Conservation (phyloP, 2,888 invertebrate genomes). For the Leptopterna dolabrata region DNA sequence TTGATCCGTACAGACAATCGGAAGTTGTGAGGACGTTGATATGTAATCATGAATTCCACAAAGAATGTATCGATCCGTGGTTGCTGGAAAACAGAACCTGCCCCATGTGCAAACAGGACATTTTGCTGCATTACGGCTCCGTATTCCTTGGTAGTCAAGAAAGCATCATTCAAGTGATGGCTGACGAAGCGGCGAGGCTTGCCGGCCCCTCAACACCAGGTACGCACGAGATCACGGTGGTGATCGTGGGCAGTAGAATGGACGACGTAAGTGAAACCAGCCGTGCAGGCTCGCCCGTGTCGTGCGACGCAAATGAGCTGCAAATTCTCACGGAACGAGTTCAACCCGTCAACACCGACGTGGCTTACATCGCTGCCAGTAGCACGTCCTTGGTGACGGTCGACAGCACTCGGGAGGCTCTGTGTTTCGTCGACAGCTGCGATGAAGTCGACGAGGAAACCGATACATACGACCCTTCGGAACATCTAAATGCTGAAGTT, state of each 20-base stretch:
- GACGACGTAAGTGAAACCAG: slow-evolving; percentile 15
- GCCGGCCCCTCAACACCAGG: slow-evolving; percentile 28
- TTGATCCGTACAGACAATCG: slow-evolving; percentile 89
- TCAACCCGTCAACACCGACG: slow-evolving; percentile 16
- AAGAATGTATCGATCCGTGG: slow-evolving; percentile 96
- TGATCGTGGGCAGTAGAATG: not conserved
- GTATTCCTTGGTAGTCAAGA: slow-evolving; percentile 86
- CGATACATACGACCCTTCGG: too few relatives aligned
- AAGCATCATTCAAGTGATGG: slow-evolving; percentile 80
- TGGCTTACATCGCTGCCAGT: not conserved
- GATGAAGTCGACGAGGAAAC: not conserved
- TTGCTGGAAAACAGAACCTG: slow-evolving; percentile 93
- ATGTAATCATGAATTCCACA: slow-evolving; percentile 93
- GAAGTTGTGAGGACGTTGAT: slow-evolving; percentile 90
- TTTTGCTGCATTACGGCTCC: slow-evolving; percentile 88
- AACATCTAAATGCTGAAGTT: not conserved
- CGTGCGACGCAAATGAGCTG: not conserved
- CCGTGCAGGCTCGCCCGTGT: not conserved
- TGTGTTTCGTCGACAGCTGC: not conserved
- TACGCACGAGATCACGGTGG: slow-evolving; percentile 14
- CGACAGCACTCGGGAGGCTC: slow-evolving; percentile 18
- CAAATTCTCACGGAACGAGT: slow-evolving; percentile 11
- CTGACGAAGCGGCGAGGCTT: slow-evolving; percentile 66
- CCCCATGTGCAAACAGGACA: slow-evolving; percentile 97
- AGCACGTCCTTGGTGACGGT: slow-evolving; percentile 5